phyloP scores from a whole-genome alignment of 2,797 vertebrate species.

The Pelodytes ibericus region DNA sequence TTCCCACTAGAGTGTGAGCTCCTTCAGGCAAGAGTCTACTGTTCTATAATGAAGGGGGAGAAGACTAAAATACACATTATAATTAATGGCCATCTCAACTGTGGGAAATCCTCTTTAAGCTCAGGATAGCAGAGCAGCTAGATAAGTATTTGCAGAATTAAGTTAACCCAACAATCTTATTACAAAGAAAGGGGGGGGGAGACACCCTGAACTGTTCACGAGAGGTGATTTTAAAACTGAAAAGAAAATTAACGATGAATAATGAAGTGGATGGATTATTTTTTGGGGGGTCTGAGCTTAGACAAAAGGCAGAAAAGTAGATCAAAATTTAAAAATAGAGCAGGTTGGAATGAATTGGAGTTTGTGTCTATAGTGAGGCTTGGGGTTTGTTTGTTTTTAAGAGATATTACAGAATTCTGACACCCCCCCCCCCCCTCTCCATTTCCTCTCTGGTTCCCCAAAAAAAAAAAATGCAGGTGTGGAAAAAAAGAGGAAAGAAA shows the following conservation, averaged over 20 bases:
- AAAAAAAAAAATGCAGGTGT: slow-evolving; percentile 15
- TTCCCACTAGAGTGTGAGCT: not conserved
- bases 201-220: not conserved
- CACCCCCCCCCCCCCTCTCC: not conserved
- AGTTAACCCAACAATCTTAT: slow-evolving; percentile 5
- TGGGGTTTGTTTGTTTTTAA: slow-evolving; percentile 39
- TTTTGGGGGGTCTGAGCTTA: slow-evolving; percentile 22
- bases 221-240: slow-evolving; percentile 24
- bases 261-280: slow-evolving; percentile 25
- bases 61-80: not conserved
- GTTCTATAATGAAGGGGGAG: not conserved
- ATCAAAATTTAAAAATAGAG: slow-evolving; percentile 4
- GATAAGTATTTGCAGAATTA: slow-evolving; percentile 17
- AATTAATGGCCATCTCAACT: not conserved
- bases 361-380: not conserved
- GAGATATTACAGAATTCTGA: slow-evolving; percentile 30
- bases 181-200: not conserved
- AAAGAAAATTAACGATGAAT: slow-evolving; percentile 30
- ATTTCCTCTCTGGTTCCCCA: slow-evolving; percentile 25
- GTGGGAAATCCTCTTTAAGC: slow-evolving; percentile 5
- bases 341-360: slow-evolving; percentile 21
- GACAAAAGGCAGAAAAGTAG: slow-evolving; percentile 29
- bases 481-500: slow-evolving; percentile 6
- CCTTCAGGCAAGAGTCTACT: not conserved
- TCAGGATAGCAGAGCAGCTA: not conserved